Evolutionary conservation across 1,140 invertebrate genomes (phyloP), one percentile per base, ranked within the genome.

Genomic region (Sycophila sp.): DNA sequence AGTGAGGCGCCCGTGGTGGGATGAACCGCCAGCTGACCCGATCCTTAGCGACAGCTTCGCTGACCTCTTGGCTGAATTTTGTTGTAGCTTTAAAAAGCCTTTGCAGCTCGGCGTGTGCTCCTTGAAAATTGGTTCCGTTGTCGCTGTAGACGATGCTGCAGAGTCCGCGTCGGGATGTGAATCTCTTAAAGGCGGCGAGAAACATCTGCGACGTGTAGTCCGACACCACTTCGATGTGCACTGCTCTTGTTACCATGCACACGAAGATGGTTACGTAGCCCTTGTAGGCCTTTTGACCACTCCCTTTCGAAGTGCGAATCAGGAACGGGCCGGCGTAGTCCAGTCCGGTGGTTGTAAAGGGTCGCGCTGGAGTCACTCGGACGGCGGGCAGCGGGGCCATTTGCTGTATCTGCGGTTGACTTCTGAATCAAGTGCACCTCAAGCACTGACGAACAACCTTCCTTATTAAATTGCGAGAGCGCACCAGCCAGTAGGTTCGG

Each of bases 181-280:
- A 36, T 7, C 13, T 5, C 34, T 36, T 36, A 10, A 80, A 28
- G 0, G 69, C 67, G 2, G 51, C 69, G 34, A 79, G 26, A 53
- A 80, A 78, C 17, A 66, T 49, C n/a, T 65, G 47, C 3, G 73
- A 67, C 2, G 75, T 65, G n/a, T 77, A 55, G n/a, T 77, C 71
- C 15, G 64, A 65, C 1, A 76, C 76, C 0, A 76, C 71, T 69
- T 81, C 76, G 11, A 79, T 47, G 65, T 80, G 80, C 3, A 77
- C 36, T 13, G 78, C 81, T 19, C 75, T n/a, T n/a, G n/a, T n/a
- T n/a, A n/a, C n/a, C n/a, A n/a, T n/a, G n/a, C n/a, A n/a, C n/a
- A n/a, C n/a, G n/a, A n/a, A n/a, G n/a, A n/a, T n/a, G n/a, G n/a
- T n/a, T n/a, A n/a, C n/a, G n/a, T n/a, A n/a, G n/a, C 55, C 64